Conservation (phyloP, 2,888 invertebrate genomes). For the Blera fallax region DNA sequence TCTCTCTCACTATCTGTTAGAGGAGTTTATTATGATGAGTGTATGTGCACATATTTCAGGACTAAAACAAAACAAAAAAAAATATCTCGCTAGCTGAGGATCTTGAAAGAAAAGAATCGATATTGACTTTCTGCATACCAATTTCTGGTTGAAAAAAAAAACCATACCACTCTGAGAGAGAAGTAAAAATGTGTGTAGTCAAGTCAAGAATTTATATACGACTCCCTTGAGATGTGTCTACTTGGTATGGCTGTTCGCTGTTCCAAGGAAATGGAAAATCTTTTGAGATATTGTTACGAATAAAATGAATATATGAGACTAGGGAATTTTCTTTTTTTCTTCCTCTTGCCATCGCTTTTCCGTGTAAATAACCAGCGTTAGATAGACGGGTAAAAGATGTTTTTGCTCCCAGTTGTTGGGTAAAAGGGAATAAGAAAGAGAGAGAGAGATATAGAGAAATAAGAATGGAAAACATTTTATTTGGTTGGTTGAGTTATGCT, state of each 20-base stretch:
- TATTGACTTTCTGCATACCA: constrained; percentile 68
- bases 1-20: constrained; percentile 57
- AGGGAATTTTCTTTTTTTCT: constrained; percentile 31
- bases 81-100: not conserved
- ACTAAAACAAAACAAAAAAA: constrained; percentile 44
- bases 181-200: constrained; percentile 63
- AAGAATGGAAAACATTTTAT: constrained; percentile 64
- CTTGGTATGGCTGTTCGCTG: not conserved
- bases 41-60: constrained; percentile 58
- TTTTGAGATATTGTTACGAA: constrained; percentile 57
- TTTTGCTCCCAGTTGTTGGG: not conserved
- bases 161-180: not conserved
- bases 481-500: constrained; percentile 66
- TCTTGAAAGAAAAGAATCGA: constrained; percentile 42
- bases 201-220: constrained; percentile 62
- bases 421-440: not conserved
- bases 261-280: constrained; percentile 23
- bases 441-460: constrained; percentile 20
- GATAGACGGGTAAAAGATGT: constrained; percentile 26
- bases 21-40: constrained; percentile 67
- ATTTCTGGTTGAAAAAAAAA: constrained; percentile 10
- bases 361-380: constrained; percentile 35
- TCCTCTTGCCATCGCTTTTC: constrained; percentile 45
- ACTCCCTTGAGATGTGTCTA: constrained; percentile 52
- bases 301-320: constrained; percentile 61